Conservation (phyloP, 2,797 vertebrate genomes). For the Echeneis naucrates region DNA sequence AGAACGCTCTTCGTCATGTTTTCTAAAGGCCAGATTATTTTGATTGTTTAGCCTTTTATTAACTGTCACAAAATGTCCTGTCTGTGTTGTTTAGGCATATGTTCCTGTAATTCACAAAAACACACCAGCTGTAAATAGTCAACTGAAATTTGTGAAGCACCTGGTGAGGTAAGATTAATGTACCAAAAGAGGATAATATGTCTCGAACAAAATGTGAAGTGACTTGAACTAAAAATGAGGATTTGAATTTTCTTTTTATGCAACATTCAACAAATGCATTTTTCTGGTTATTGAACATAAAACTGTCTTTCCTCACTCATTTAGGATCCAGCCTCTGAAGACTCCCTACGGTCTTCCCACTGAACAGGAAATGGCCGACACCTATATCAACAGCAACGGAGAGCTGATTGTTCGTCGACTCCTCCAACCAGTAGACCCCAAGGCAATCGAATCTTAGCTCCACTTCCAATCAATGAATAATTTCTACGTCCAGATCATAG, state of each 20-base stretch:
- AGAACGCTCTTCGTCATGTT: not conserved
- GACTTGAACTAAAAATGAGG: no score
- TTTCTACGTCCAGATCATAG: conserved; percentile 11
- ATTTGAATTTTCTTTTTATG: not conserved
- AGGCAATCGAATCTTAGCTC: conserved; percentile 78
- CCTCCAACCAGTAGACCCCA: conserved; percentile 83
- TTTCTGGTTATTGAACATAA: not conserved
- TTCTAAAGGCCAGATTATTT: not conserved
- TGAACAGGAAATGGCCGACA: conserved; percentile 90
- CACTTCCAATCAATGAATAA: not conserved
- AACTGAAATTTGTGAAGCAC: conserved; percentile 93
- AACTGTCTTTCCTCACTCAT: not conserved
- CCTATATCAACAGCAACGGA: conserved; percentile 90
- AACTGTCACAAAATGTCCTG: not conserved
- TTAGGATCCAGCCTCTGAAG: conserved; percentile 92
- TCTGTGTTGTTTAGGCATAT: conserved; percentile 80
- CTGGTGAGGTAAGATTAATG: conserved; percentile 90
- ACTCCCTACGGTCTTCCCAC: conserved; percentile 91
- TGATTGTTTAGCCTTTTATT: not conserved
- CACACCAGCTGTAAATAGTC: conserved; percentile 91
- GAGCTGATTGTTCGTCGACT: conserved; percentile 88
- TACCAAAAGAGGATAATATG: not conserved
- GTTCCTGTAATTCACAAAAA: conserved; percentile 94
- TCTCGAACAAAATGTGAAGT: not conserved
- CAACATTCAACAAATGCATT: not conserved